Percentiles rank a stretch among this genome's conserved stretches.
Conservation (phyloP, 2,113 vertebrate species). For the Cyphomyrus discorhynchus region DNA sequence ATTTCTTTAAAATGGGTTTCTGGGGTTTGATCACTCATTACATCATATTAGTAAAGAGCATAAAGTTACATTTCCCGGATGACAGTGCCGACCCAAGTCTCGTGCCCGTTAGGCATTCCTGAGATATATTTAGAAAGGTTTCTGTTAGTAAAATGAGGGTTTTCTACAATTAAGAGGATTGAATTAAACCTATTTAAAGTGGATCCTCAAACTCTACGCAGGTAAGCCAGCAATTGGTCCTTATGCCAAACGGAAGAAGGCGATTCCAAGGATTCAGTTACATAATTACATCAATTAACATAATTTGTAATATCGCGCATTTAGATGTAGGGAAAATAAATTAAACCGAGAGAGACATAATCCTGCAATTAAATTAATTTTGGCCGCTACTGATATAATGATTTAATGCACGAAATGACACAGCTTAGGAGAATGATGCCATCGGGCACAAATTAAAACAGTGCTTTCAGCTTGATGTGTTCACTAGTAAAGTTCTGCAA, state of each 20-base stretch:
- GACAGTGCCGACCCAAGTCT: background rate
- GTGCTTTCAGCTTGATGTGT: background rate
- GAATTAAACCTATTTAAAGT: conserved; percentile 54
- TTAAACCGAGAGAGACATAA: background rate
- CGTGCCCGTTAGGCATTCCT: conserved; percentile 22
- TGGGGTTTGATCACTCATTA: background rate
- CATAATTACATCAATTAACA: background rate
- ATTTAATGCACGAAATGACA: background rate
- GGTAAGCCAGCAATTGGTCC: background rate
- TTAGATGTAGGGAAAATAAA: background rate
- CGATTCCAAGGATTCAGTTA: background rate
- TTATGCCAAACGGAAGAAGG: background rate
- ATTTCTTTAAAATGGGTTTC: background rate
- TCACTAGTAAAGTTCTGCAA: background rate
- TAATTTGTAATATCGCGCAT: background rate
- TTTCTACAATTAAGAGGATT: conserved; percentile 58
- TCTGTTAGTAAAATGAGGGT: conserved; percentile 44
- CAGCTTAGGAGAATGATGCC: background rate
- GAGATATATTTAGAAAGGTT: conserved; percentile 43
- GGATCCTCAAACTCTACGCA: conserved; percentile 36
- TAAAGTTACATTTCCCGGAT: conserved; percentile 1
- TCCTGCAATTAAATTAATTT: background rate
- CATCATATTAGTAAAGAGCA: background rate
- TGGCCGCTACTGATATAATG: background rate
- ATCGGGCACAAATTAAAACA: background rate